Base-by-base conservation (phyloP, 2,888 invertebrate species). In the Frankliniella fusca region DNA sequence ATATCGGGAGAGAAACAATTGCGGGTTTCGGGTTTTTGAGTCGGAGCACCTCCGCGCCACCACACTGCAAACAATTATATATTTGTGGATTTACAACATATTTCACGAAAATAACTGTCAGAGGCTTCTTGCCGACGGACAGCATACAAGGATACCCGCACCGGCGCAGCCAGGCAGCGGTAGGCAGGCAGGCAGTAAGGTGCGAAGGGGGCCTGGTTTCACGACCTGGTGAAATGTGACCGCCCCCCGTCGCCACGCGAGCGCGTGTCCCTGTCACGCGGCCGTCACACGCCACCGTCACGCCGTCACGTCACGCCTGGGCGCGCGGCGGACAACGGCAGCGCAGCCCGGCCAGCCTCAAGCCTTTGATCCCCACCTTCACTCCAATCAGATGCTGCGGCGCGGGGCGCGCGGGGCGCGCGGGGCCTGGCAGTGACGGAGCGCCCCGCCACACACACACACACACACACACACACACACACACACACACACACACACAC, bases 181-280 rank as follows among this genome's bases (percentile, higher is more conserved):
- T 5, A 38, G 38, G n/a, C n/a, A n/a, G n/a, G n/a, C 5, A 38
- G 38, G 38, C 38, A 38, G 3, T 5, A 38, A 38, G 38, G 38
- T 38, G 38, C 38, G 38, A 38, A 38, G 38, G 38, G 38, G 38
- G 38, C 38, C 38, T 38, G 38, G 38, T 38, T 38, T 38, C 38
- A 38, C 38, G 38, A 38, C 5, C 38, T 38, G 38, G 38, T 38
- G 38, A 38, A 38, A 38, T 10, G 61, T 15, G 61, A 0, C 11
- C n/a, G 0, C 11, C 3, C 61, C 18, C 61, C 15, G 18, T 12
- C 20, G 54, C 27, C 23, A 12, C 70, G 70, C 8, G 70, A 9
- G 70, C 70, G 61, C 20, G 61, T 54, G 54, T 61, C 20, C 70
- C 70, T 76, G 70, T 76, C 70, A 76, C 70, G 70, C 27, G 12